Conservation (phyloP, 1,140 invertebrate species). For the Bombus impatiens region DNA sequence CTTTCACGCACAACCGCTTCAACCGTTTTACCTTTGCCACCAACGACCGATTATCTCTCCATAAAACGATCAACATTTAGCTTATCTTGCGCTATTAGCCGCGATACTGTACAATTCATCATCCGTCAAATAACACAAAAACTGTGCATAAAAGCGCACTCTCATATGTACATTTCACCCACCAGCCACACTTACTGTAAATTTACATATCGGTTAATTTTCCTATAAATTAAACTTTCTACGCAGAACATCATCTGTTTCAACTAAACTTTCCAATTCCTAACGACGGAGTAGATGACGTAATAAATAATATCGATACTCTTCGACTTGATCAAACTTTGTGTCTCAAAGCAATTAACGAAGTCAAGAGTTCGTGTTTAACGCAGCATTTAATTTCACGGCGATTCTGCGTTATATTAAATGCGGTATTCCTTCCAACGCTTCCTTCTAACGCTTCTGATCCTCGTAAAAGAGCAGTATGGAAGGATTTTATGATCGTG, state of each 20-base stretch:
- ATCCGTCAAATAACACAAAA: not conserved
- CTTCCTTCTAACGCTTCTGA: not conserved
- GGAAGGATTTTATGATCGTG: conserved; percentile 21
- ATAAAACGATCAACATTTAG: conserved; percentile 35
- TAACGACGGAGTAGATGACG: not conserved
- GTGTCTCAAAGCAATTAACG: not conserved
- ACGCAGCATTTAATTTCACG: not conserved
- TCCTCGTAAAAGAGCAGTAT: not conserved
- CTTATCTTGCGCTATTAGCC: conserved; percentile 42
- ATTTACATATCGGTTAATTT: not conserved
- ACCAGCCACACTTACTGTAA: too few species aligned
- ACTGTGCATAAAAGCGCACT: not conserved
- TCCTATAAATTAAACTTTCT: not conserved
- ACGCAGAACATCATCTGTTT: too few species aligned
- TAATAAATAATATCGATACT: not conserved
- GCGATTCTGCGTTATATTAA: not conserved
- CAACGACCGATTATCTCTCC: conserved; percentile 30
- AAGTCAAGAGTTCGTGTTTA: not conserved
- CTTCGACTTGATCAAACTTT: not conserved
- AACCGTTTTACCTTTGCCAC: conserved; percentile 48
- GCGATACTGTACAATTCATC: conserved; percentile 19
- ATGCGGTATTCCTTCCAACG: not conserved
- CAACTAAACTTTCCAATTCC: not conserved
- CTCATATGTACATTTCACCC: too few species aligned
- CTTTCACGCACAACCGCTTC: conserved; percentile 49